Evolutionary conservation across 2,888 invertebrate species (phyloP).

Genomic region (Ellobium chinense): DNA sequence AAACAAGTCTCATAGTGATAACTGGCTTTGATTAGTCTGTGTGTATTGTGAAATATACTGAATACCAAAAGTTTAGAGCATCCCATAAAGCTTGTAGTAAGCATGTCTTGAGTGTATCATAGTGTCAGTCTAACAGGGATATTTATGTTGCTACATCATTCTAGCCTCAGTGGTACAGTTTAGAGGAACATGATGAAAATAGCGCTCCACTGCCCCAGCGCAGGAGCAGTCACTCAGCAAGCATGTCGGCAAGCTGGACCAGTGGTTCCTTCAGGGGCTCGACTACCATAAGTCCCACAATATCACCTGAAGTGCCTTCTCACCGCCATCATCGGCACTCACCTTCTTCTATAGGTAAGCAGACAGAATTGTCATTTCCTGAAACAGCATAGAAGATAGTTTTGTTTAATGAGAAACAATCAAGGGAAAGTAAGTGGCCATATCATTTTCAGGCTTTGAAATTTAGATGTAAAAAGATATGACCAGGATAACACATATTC

Average conservation of each 20-base stretch:
- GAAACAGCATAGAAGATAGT: background rate
- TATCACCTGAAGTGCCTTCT: slow-evolving; percentile 35
- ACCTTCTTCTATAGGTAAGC: slow-evolving; percentile 19
- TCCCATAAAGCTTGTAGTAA: too few species aligned
- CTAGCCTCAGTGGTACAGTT: slow-evolving; percentile 89
- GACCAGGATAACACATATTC: too few species aligned
- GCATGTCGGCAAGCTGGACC: slow-evolving; percentile 37
- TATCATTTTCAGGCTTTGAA: too few species aligned
- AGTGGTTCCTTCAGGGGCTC: slow-evolving; percentile 19
- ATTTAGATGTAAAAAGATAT: too few species aligned
- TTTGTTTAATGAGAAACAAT: too few species aligned
- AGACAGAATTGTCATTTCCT: background rate
- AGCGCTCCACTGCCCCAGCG: slow-evolving; percentile 68
- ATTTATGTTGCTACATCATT: background rate
- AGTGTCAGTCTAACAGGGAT: too few species aligned
- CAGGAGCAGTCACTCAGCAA: slow-evolving; percentile 27
- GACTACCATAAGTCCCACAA: background rate
- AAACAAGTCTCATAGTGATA: too few species aligned
- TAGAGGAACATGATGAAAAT: slow-evolving; percentile 77
- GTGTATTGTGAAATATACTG: too few species aligned
- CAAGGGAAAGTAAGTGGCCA: too few species aligned
- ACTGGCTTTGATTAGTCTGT: too few species aligned
- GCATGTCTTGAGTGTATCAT: too few species aligned
- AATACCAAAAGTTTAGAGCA: too few species aligned
- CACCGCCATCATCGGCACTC: slow-evolving; percentile 4